Evolutionary conservation across 2,888 invertebrate species (phyloP).

Genomic region (Cephus pulcher): DNA sequence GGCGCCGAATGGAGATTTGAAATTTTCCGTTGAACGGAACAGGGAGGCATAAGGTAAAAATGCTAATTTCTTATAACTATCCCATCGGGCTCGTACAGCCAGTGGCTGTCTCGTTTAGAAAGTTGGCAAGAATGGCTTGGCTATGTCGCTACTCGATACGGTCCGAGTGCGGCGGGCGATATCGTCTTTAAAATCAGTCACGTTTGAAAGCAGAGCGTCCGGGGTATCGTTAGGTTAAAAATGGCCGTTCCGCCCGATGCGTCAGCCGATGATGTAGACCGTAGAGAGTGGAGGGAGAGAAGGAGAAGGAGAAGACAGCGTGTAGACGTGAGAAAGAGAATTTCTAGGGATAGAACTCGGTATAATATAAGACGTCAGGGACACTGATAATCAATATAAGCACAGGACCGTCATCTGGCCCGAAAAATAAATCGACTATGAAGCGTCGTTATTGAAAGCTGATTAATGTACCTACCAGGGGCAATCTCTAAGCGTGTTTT

Average conservation of each 20-base stretch:
- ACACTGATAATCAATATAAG: not conserved
- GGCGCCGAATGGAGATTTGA: not conserved
- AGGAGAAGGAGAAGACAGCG: not conserved
- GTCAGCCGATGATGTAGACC: not conserved
- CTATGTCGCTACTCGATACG: not conserved
- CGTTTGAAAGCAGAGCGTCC: not conserved
- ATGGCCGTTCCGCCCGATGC: not conserved
- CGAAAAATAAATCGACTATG: constrained; percentile 1
- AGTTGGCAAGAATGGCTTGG: not conserved
- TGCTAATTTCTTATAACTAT: not conserved
- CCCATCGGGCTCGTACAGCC: not conserved
- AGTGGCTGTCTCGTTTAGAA: not conserved
- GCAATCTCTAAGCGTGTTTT: not conserved
- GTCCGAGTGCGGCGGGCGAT: not conserved
- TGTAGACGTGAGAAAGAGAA: not conserved
- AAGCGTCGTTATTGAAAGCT: not conserved
- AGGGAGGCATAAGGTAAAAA: not conserved
- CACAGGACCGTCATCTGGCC: not conserved
- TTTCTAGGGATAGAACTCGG: not conserved
- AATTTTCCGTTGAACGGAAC: not conserved
- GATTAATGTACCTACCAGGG: not conserved
- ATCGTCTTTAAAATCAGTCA: not conserved
- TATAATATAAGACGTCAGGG: not conserved
- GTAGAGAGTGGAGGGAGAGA: not conserved
- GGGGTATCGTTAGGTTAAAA: not conserved